phyloP scores from a whole-genome alignment of 1,140 invertebrate species.

The Acromyrmex charruanus region DNA sequence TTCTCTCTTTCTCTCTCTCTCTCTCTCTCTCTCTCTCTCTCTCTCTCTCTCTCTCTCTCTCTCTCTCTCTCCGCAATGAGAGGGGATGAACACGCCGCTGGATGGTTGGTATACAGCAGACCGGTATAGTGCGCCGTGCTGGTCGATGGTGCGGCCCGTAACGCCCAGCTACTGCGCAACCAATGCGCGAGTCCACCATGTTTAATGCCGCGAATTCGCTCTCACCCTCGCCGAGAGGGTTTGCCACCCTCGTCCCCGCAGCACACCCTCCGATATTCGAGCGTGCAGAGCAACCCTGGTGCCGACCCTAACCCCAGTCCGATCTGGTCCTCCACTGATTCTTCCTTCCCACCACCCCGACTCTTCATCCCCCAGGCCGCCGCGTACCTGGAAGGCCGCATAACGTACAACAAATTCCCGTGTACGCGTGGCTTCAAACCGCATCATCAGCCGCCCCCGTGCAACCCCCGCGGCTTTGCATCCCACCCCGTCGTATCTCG shows the following conservation, averaged over 20 bases:
- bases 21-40: conserved; percentile 4
- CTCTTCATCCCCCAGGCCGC: conserved; percentile 18
- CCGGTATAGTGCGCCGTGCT: conserved; percentile 73
- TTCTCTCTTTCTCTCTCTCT: background rate
- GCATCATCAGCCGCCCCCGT: conserved; percentile 54
- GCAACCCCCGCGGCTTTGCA: conserved; percentile 28
- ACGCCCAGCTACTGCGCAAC: conserved; percentile 79
- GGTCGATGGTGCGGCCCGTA: conserved; percentile 78
- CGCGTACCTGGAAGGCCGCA: conserved; percentile 47
- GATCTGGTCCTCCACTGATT: conserved; percentile 64
- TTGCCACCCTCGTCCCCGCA: conserved; percentile 59
- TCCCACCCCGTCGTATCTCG: conserved; percentile 5
- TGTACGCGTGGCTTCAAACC: conserved; percentile 63
- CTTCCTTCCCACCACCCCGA: conserved; percentile 52
- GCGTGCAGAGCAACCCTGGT: conserved; percentile 54
- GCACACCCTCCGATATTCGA: conserved; percentile 37
- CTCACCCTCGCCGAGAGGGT: conserved; percentile 71
- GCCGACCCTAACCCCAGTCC: conserved; percentile 70
- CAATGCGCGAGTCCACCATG: conserved; percentile 79
- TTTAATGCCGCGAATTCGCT: conserved; percentile 79
- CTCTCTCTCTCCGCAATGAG: conserved; percentile 18
- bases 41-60: background rate
- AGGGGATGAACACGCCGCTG: conserved; percentile 69
- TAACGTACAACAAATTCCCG: conserved; percentile 74
- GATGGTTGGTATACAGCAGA: conserved; percentile 75